Conservation (phyloP, 2,113 vertebrate genomes). For the Macroglossus sobrinus region DNA sequence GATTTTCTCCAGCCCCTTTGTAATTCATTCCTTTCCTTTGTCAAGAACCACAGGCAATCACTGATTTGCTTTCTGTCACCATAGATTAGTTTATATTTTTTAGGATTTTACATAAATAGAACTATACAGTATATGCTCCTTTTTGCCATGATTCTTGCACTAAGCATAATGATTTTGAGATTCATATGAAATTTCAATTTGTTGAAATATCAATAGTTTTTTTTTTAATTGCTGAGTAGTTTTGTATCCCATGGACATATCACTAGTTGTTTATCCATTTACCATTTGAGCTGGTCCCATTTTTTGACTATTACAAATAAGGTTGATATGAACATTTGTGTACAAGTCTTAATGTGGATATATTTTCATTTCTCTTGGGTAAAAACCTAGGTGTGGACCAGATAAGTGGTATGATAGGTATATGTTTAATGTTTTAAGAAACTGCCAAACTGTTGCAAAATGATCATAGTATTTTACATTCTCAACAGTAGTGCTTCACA, state of each 20-base stretch:
- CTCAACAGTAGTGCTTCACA: neutral
- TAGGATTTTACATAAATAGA: neutral
- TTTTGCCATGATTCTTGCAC: neutral
- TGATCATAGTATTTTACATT: neutral
- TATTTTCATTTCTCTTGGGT: neutral
- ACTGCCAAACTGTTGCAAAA: neutral
- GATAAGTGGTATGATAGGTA: neutral
- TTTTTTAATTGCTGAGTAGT: neutral
- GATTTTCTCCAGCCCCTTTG: neutral
- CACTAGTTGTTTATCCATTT: neutral
- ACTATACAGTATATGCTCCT: neutral
- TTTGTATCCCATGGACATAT: neutral
- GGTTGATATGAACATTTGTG: neutral
- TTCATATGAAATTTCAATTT: neutral
- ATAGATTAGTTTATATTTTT: neutral
- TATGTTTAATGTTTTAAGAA: neutral
- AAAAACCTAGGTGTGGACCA: neutral
- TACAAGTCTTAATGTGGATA: neutral
- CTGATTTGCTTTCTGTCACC: slow-evolving; percentile 19
- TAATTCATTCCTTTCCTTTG: neutral
- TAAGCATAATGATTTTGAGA: neutral
- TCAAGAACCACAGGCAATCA: neutral
- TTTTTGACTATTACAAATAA: neutral
- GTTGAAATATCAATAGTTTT: neutral
- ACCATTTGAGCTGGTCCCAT: neutral